Evolutionary conservation across 2,888 invertebrate species (phyloP), one percentile per base, ranked within the genome.

Genomic region (Aphelenchoides bicaudatus): DNA sequence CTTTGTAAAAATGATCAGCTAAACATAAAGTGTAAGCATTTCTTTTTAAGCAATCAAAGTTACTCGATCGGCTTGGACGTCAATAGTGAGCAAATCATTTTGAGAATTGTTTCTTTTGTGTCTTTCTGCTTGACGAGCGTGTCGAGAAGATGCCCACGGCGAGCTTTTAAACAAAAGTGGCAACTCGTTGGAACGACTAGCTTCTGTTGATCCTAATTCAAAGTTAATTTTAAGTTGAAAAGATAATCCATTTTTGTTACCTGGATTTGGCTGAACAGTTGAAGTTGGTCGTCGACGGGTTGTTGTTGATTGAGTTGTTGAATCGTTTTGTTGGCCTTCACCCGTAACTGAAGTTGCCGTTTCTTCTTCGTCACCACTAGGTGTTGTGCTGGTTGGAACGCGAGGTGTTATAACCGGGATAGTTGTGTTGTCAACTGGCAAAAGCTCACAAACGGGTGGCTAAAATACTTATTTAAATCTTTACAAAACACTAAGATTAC

Each of bases 401-500:
- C 16, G 23, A 19, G 43, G 23, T 8, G 43, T n/a, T 25, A 25
- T 43, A 13, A 13, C 16, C 43, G 43, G 8, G 28, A 5, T n/a
- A 8, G 48, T 2, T 21, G 2, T 8, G 10, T 16, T 51, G n/a
- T 13, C 54, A 21, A 5, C 52, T 28, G 63, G 48, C 16, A 39
- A 49, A 39, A 60, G 38, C 25, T 65, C 46, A 38, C 66, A 66
- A 3, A 47, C 37, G 10, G 66, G 66, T 13, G 66, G 66, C 65
- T 49, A 25, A 50, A 50, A 6, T 29, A 21, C 23, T 19, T 23
- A 57, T 5, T 53, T 46, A 13, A 19, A 6, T 25, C 54, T 54
- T 13, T 10, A 49, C 50, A 10, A 8, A 13, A 13, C 23, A 50
- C 25, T 38, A 27, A 43, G 39, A 62, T 52, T 21, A 75, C 75